These are phyloP conservation scores for Thereva unica DNA, from an alignment of 2,888 invertebrate genomes.

Conservation along the genomic window DNA sequence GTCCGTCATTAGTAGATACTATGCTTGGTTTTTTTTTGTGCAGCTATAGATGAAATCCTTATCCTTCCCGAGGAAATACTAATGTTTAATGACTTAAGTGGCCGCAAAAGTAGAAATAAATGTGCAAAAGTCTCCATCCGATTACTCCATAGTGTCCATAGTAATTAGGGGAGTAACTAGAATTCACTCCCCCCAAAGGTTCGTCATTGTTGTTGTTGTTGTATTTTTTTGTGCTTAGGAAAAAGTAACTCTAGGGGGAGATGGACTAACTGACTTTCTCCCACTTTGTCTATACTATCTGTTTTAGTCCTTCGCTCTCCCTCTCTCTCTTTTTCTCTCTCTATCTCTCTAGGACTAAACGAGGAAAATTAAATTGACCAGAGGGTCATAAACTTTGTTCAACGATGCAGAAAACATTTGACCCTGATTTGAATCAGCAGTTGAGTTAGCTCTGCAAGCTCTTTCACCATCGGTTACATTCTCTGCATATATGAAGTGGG, in stretches of 20 bases:
- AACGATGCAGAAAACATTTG: constrained; percentile 54
- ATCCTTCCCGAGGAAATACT: background rate
- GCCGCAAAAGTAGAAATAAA: constrained; percentile 13
- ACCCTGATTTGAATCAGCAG: constrained; percentile 53
- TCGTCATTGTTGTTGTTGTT: too few species aligned
- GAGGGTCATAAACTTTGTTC: constrained; percentile 54
- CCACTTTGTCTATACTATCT: too few species aligned
- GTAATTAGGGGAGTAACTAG: constrained; percentile 18
- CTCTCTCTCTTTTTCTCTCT: background rate
- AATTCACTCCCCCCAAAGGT: too few species aligned
- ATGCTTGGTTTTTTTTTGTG: background rate
- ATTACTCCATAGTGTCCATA: constrained; percentile 9
- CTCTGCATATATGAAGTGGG: constrained; percentile 6
- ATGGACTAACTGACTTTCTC: too few species aligned
- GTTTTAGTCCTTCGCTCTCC: constrained; percentile 2
- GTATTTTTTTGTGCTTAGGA: too few species aligned
- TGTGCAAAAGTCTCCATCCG: constrained; percentile 5
- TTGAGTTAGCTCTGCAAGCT: constrained; percentile 46
- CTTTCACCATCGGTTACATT: background rate
- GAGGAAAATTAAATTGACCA: constrained; percentile 57
- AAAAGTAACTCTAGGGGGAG: too few species aligned
- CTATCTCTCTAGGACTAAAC: constrained; percentile 7
- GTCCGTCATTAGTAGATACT: background rate
- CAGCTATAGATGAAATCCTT: background rate
- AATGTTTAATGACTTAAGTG: constrained; percentile 9